Evolutionary conservation across 2,888 invertebrate species (phyloP).

Genomic region (Agrotis ipsilon): DNA sequence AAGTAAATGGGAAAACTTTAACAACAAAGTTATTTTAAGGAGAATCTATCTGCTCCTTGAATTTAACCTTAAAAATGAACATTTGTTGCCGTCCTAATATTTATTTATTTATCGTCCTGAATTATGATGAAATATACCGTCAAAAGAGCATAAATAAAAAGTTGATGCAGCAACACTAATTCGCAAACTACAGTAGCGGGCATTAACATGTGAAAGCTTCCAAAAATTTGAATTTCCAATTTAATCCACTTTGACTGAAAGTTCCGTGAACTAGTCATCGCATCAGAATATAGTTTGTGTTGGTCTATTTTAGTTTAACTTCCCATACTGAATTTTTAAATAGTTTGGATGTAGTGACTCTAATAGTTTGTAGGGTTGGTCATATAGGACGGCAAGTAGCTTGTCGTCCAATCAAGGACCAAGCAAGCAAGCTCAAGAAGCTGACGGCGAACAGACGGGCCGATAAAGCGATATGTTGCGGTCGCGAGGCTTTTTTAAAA

Average conservation of each 20-base stretch:
- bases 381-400: not conserved
- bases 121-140: not conserved
- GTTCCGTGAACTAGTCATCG: slow-evolving; percentile 20
- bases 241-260: slow-evolving; percentile 42
- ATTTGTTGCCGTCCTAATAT: no score
- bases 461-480: no score
- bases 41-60: no score
- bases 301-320: slow-evolving; percentile 13
- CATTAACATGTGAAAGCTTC: slow-evolving; percentile 52
- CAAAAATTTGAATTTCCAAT: slow-evolving; percentile 58
- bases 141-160: slow-evolving; percentile 23
- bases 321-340: slow-evolving; percentile 4
- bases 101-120: no score
- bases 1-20: no score
- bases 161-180: slow-evolving; percentile 32
- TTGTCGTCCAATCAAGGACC: no score
- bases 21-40: no score
- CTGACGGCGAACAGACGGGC: no score
- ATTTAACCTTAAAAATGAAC: no score
- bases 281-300: slow-evolving; percentile 22
- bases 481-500: no score
- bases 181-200: slow-evolving; percentile 34
- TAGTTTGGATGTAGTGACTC: not conserved
- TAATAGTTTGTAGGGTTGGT: not conserved
- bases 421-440: no score